Base-by-base conservation (phyloP, 2,888 invertebrate genomes). In the Erebia ligea region DNA sequence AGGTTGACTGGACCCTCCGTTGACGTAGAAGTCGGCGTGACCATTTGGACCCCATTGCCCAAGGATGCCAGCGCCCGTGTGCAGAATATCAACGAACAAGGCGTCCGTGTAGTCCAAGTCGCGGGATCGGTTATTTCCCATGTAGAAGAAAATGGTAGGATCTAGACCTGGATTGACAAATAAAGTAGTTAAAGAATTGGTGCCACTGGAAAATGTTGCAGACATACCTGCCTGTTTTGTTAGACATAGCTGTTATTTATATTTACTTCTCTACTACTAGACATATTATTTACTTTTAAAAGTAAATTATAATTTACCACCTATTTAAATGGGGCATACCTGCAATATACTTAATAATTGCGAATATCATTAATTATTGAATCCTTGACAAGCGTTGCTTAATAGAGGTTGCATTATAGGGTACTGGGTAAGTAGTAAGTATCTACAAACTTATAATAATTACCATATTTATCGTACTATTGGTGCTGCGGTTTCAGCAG, bases 1-100 rank as follows among this genome's bases (percentile, higher is more conserved):
- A 0, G 98, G 98, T 80, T 98, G 98, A 81, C 97, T 97, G 48
- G 97, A 97, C 34, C 98, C 97, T 0, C 98, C 98, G 81, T 98
- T 98, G 64, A 98, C 96, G 86, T 97, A 98, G 86, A 97, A 98
- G 85, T 98, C 98, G 0, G 97, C 97, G 83, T 98, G 97, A 0
- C 97, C 97, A 76, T 96, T 97, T 0, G 97, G 97, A 3, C 97
- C 97, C 97, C 97, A 97, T 82, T 98, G 98, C 0, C 98, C 98
- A 40, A 98, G 92, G 76, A 98, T 97, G 0, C 98, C 98, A 0
- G 98, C 97, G 0, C 97, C 97, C 0, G 97, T 98, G 84, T 98
- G 98, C 40, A 98, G 84, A 54, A 94, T 95, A 83, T 97, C 97
- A 61, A 97, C 97, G 81, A 97, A 97, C 79, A 96, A 94, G 0